phyloP scores from a whole-genome alignment of 2,797 vertebrate species.

The Myoxocephalus aenaeus region DNA sequence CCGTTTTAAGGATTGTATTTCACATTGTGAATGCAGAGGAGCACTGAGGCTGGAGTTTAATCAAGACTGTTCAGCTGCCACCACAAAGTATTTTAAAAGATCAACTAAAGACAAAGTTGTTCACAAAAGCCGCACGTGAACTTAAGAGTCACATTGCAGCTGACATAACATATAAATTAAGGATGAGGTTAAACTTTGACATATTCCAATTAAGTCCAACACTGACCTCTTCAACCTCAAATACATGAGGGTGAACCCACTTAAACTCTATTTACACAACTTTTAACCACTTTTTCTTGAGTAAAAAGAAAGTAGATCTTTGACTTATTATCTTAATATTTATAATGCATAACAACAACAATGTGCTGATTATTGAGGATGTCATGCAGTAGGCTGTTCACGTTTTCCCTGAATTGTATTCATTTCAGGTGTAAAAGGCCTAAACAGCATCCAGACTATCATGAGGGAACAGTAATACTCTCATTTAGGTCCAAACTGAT shows the following conservation, averaged over 20 bases:
- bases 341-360: background rate
- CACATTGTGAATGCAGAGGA: conserved; percentile 40
- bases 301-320: background rate
- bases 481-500: background rate
- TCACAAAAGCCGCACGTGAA: background rate
- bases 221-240: conserved; percentile 18
- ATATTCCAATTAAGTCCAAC: conserved; percentile 40
- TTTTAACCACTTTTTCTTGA: conserved; percentile 12
- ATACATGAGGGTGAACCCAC: conserved; percentile 21
- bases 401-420: background rate
- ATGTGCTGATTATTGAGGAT: background rate
- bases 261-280: conserved; percentile 40
- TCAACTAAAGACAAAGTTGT: conserved; percentile 15
- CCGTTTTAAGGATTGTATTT: conserved; percentile 57
- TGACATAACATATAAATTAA: conserved; percentile 27
- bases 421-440: no score
- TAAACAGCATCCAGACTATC: no score
- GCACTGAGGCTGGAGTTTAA: conserved; percentile 40
- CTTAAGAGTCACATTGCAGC: background rate
- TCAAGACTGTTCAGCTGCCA: conserved; percentile 30
- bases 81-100: conserved; percentile 11
- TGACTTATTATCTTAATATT: background rate
- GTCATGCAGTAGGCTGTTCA: background rate
- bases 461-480: no score
- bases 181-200: conserved; percentile 26